Evolutionary conservation across 2,113 vertebrate genomes (phyloP).

Genomic region (Dasypus novemcinctus): DNA sequence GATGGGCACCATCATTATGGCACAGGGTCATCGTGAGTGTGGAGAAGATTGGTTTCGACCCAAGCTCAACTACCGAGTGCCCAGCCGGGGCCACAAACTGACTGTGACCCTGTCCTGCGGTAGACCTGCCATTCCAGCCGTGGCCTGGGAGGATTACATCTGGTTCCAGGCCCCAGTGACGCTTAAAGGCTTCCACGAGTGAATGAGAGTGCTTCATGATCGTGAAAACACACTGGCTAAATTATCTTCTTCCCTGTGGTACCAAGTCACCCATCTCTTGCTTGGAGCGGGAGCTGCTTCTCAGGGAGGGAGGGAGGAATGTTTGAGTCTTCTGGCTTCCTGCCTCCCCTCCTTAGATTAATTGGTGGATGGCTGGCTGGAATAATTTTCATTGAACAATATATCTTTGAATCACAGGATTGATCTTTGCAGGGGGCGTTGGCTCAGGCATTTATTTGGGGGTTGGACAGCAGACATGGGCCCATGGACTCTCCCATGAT

Average conservation of each 20-base stretch:
- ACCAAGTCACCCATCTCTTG: neutral
- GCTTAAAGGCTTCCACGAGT: slow-evolving; percentile 91
- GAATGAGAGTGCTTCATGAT: slow-evolving; percentile 76
- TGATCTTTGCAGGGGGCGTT: slow-evolving; percentile 13
- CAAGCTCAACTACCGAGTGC: slow-evolving; percentile 93
- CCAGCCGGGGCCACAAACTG: slow-evolving; percentile 87
- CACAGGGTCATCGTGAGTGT: slow-evolving; percentile 91
- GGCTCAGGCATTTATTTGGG: neutral
- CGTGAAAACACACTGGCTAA: neutral
- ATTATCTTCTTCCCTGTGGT: neutral
- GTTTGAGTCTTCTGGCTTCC: neutral
- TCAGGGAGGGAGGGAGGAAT: slow-evolving; percentile 34
- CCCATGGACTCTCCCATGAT: neutral
- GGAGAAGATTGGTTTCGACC: slow-evolving; percentile 94
- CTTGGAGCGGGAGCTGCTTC: slow-evolving; percentile 13
- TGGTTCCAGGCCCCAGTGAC: slow-evolving; percentile 96
- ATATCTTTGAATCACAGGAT: slow-evolving; percentile 28
- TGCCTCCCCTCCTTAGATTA: neutral
- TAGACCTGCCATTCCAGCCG: slow-evolving; percentile 35
- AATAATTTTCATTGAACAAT: neutral
- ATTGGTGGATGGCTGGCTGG: neutral
- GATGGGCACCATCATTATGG: slow-evolving; percentile 88
- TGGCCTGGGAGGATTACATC: slow-evolving; percentile 88
- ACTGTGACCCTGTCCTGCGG: slow-evolving; percentile 88
- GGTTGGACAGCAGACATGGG: neutral